phyloP scores from a whole-genome alignment of 2,797 vertebrate species.

The Melanitta fusca region DNA sequence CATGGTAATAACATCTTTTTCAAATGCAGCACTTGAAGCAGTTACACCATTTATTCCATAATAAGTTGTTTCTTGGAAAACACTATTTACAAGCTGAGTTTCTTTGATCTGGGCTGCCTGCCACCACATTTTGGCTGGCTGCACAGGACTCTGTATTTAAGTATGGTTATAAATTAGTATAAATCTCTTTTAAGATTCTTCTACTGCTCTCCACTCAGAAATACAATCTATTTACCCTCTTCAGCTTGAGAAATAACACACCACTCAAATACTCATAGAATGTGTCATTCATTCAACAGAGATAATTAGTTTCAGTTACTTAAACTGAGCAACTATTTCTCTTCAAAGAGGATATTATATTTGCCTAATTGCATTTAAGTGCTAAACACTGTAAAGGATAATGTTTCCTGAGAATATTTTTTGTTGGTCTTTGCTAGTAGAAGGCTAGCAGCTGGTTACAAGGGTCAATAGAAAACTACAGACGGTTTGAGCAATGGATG shows the following conservation, averaged over 20 bases:
- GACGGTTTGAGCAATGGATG: slow-evolving; percentile 14
- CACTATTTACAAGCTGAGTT: slow-evolving; percentile 23
- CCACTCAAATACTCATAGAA: slow-evolving; percentile 39
- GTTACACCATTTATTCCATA: background rate
- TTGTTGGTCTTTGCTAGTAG: background rate
- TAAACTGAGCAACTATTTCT: slow-evolving; percentile 70
- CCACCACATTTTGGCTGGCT: slow-evolving; percentile 46
- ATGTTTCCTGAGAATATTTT: slow-evolving; percentile 51
- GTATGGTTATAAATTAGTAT: slow-evolving; percentile 44
- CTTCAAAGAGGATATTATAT: slow-evolving; percentile 76
- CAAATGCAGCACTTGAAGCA: background rate
- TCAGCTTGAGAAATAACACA: slow-evolving; percentile 47
- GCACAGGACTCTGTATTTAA: slow-evolving; percentile 18
- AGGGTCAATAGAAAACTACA: slow-evolving; percentile 48
- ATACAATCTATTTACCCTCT: slow-evolving; percentile 37
- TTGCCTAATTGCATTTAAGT: slow-evolving; percentile 75
- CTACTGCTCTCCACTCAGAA: slow-evolving; percentile 19
- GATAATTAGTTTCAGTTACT: slow-evolving; percentile 75
- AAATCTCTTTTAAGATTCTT: slow-evolving; percentile 35
- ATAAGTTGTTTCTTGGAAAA: slow-evolving; percentile 53
- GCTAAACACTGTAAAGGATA: slow-evolving; percentile 67
- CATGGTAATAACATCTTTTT: slow-evolving; percentile 14
- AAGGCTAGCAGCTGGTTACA: slow-evolving; percentile 12
- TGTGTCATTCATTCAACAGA: slow-evolving; percentile 67
- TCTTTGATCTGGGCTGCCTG: slow-evolving; percentile 30